Base-by-base conservation (phyloP, 2,113 vertebrate genomes). In the Argyrosomus japonicus region DNA sequence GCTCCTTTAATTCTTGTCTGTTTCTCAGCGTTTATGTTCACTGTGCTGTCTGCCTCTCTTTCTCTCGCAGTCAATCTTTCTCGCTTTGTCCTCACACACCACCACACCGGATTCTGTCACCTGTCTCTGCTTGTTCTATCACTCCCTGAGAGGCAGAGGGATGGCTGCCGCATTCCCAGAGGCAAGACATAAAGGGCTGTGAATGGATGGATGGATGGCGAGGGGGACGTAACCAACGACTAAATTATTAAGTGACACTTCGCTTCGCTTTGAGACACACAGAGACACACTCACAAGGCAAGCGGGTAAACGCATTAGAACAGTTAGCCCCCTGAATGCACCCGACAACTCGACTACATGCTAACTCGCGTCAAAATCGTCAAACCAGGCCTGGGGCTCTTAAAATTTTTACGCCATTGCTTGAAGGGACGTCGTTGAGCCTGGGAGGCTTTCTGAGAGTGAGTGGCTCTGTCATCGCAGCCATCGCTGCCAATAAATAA, bases 301-400 rank as follows among this genome's bases (percentile, higher is more conserved):
- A 79, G 83, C 83, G 85, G 83, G 79, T 91, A 84, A 92, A 94
- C 89, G 90, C 93, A 93, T 94, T 94, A 94, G 87, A 94, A 90
- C 94, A 51, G 90, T 94, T 94, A 94, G 92, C 91, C 91, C 90
- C 94, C 83, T 94, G 94, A 94, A 93, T 94, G 94, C 93, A 93
- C 91, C 91, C 85, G 94, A 94, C 94, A 94, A 93, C 89, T 94
- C 83, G 18, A 85, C 91, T 93, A 89, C 92, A 88, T 47, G 78
- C 90, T 93, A 93, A 94, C 87, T 87, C 86, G 12, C 80, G 89
- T 94, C 94, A 94, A 94, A 93, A 87, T 92, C 91, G 78, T 93
- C 92, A 93, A 90, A 89, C 84, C 81, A 25, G 86, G 91, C 90
- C 84, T 11, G 83, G 80, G 91, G 93, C 92, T 94, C 91, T 93